A percentile compares a stretch with the other conserved stretches of the same genome.
These are phyloP conservation scores for Apogon hyalosoma DNA, from an alignment of 2,797 vertebrate genomes.

Conservation along the genomic window DNA sequence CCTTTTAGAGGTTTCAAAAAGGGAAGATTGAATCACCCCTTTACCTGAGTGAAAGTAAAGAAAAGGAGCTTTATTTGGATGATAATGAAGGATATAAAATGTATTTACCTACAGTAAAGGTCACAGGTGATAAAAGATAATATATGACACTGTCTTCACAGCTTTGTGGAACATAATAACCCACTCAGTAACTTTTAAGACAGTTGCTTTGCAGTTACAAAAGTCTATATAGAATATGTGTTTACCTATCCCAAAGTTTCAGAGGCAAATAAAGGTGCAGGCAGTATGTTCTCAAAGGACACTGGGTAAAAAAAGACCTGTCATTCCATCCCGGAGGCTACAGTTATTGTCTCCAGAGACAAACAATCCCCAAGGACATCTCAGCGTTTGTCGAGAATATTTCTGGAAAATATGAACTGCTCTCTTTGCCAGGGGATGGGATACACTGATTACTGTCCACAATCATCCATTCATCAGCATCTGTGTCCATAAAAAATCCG, in stretches of 20 bases:
- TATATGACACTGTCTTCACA: slow-evolving; percentile 21
- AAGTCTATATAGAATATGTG: slow-evolving; percentile 24
- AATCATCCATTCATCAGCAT: no score
- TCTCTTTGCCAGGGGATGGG: slow-evolving; percentile 33
- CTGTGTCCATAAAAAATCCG: no score
- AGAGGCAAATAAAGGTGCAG: slow-evolving; percentile 35
- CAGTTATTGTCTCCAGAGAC: slow-evolving; percentile 38
- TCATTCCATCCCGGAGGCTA: slow-evolving; percentile 36
- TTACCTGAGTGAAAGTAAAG: slow-evolving; percentile 16
- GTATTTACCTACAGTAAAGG: slow-evolving; percentile 23
- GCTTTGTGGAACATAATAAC: slow-evolving; percentile 34
- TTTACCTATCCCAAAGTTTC: slow-evolving; percentile 32
- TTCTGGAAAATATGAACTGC: slow-evolving; percentile 35
- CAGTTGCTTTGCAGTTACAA: slow-evolving; percentile 9
- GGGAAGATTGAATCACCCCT: slow-evolving; percentile 12
- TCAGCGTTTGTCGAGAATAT: slow-evolving; percentile 20
- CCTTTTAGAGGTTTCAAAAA: slow-evolving; percentile 18
- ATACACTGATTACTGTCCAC: slow-evolving; percentile 5
- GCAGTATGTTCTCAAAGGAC: slow-evolving; percentile 33
- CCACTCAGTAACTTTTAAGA: slow-evolving; percentile 16
- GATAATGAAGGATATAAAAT: slow-evolving; percentile 13
- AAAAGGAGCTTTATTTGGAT: slow-evolving; percentile 17
- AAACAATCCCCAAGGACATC: slow-evolving; percentile 55
- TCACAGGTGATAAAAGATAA: slow-evolving; percentile 26
- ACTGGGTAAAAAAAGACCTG: slow-evolving; percentile 1